Conservation (phyloP, 1,140 invertebrate species). For the Drepana arcuata region DNA sequence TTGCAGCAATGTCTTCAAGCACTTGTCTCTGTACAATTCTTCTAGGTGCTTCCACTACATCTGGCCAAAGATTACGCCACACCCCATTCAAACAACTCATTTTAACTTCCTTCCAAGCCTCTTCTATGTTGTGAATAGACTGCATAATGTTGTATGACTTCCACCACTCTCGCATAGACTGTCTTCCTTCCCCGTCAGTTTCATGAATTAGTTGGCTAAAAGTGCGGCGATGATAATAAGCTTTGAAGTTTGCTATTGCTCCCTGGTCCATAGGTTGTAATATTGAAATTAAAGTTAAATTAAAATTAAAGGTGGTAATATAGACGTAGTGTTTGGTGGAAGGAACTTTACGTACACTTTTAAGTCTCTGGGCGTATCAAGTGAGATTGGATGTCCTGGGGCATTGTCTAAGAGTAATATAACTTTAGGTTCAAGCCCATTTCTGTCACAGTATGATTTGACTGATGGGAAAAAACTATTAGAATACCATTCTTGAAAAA, state of each 20-base stretch:
- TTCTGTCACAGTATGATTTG: constrained; percentile 23
- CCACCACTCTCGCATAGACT: constrained; percentile 18
- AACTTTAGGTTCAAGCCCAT: constrained; percentile 21
- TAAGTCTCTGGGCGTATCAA: constrained; percentile 15
- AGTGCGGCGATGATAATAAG: constrained; percentile 32
- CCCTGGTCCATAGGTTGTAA: constrained; percentile 52
- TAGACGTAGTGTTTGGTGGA: constrained; percentile 33
- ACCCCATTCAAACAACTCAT: constrained; percentile 11
- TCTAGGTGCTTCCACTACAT: constrained; percentile 17
- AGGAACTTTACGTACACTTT: constrained; percentile 19
- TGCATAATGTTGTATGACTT: constrained; percentile 19
- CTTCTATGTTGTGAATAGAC: constrained; percentile 18
- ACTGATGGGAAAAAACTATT: constrained; percentile 29
- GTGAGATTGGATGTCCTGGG: constrained; percentile 20
- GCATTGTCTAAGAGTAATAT: constrained; percentile 36
- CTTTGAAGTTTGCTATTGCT: constrained; percentile 44
- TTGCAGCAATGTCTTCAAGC: constrained; percentile 7
- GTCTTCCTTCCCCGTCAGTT: constrained; percentile 10
- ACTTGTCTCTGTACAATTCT: constrained; percentile 13
- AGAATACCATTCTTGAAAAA: constrained; percentile 47
- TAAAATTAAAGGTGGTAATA: too few species aligned
- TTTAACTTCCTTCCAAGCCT: constrained; percentile 22
- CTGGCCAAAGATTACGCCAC: constrained; percentile 23
- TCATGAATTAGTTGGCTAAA: constrained; percentile 18
- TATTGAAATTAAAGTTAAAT: too few species aligned